A percentile compares a stretch with the other conserved stretches of the same genome.
Conservation (phyloP, 92 coral and sea anemone genomes). For the Actinernus sp. region DNA sequence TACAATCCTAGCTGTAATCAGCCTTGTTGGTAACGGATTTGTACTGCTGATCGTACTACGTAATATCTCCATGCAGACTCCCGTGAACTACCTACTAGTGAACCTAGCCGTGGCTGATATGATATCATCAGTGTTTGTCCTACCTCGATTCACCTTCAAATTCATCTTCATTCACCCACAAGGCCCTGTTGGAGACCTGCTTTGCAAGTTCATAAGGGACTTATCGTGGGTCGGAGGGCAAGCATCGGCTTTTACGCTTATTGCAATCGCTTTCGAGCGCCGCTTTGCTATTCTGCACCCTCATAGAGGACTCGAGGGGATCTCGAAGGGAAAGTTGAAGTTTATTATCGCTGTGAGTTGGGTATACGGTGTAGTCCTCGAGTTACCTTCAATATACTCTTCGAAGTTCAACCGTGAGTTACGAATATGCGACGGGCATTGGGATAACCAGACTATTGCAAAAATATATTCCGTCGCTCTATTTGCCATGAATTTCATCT, state of each 20-base stretch:
- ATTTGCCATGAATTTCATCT: slow-evolving; percentile 9
- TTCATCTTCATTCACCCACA: slow-evolving; percentile 27
- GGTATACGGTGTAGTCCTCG: slow-evolving; percentile 15
- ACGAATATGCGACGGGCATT: slow-evolving; percentile 27
- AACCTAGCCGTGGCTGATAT: slow-evolving; percentile 39
- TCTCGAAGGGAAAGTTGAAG: slow-evolving; percentile 11
- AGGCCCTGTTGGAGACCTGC: slow-evolving; percentile 23
- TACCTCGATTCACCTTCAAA: slow-evolving; percentile 33
- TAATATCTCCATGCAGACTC: slow-evolving; percentile 23
- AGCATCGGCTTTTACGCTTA: slow-evolving; percentile 44
- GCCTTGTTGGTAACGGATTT: slow-evolving; percentile 9
- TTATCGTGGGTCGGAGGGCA: slow-evolving; percentile 42
- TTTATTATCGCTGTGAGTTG: slow-evolving; percentile 18
- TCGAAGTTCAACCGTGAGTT: slow-evolving; percentile 20
- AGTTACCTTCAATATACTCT: slow-evolving; percentile 26
- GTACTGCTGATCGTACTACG: slow-evolving; percentile 8
- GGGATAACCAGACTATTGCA: slow-evolving; percentile 14
- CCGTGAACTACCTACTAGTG: slow-evolving; percentile 30
- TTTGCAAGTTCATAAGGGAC: slow-evolving; percentile 37
- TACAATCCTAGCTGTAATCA: slow-evolving; percentile 11
- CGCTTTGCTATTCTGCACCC: slow-evolving; percentile 30
- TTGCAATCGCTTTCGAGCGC: slow-evolving; percentile 42
- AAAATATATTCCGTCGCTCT: slow-evolving; percentile 14
- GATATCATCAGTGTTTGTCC: slow-evolving; percentile 28
- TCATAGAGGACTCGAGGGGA: slow-evolving; percentile 21